Percentiles rank a stretch among this genome's conserved stretches.
Conservation (phyloP, 2,888 invertebrate species). For the Pheosia tremula region DNA sequence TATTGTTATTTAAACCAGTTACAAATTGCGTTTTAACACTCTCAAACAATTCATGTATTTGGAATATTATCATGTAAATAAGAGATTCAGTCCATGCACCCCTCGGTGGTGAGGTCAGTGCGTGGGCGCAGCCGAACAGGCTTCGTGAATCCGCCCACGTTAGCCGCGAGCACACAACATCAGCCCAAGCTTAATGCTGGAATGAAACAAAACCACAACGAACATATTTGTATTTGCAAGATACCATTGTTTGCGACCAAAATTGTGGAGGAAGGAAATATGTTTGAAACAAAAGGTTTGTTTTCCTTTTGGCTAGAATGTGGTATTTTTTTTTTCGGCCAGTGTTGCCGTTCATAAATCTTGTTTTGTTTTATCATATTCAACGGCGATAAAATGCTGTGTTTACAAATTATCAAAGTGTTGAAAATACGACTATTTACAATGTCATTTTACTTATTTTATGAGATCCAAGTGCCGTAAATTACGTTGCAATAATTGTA, state of each 20-base stretch:
- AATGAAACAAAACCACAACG: conserved; percentile 41
- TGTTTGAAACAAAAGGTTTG: not conserved
- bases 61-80: conserved; percentile 45
- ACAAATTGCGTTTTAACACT: not conserved
- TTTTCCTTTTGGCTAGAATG: not conserved
- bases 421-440: conserved; percentile 8
- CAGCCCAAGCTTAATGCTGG: conserved; percentile 59
- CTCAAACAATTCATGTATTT: conserved; percentile 12
- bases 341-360: too few species aligned
- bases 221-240: conserved; percentile 36
- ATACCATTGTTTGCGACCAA: conserved; percentile 38
- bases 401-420: not conserved
- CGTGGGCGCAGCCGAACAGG: conserved; percentile 71
- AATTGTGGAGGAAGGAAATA: conserved; percentile 21
- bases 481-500: conserved; percentile 32
- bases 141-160: conserved; percentile 70
- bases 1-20: too few species aligned
- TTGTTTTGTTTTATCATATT: not conserved
- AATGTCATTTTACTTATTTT: conserved; percentile 29
- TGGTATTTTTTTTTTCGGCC: too few species aligned
- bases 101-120: conserved; percentile 64
- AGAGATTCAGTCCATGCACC: conserved; percentile 50
- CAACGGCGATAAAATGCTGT: not conserved
- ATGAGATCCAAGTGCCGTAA: conserved; percentile 28
- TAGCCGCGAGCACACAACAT: conserved; percentile 54